phyloP scores from a whole-genome alignment of 2,113 vertebrate species.

The Sinosuthora webbiana region DNA sequence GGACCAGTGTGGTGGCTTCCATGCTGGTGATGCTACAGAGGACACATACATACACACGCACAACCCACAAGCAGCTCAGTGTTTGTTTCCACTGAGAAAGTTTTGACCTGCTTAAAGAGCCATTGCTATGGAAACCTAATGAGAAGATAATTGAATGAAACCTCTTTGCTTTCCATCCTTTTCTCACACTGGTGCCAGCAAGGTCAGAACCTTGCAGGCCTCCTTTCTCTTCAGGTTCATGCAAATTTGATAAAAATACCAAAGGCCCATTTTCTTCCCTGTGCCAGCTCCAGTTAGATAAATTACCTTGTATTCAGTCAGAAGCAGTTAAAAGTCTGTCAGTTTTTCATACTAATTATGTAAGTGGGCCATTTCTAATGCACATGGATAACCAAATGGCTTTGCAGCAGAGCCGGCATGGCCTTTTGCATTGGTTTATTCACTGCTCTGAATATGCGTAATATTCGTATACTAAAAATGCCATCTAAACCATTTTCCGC shows the following conservation, averaged over 20 bases:
- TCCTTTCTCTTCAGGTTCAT: conserved; percentile 55
- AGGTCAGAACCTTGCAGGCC: conserved; percentile 52
- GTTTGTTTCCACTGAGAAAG: conserved; percentile 79
- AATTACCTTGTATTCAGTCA: conserved; percentile 30
- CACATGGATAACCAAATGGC: neutral
- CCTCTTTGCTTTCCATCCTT: conserved; percentile 67
- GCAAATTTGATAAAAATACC: conserved; percentile 64
- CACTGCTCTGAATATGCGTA: neutral
- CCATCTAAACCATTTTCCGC: neutral
- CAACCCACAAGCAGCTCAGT: neutral
- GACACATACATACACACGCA: accelerated
- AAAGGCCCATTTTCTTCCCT: conserved; percentile 24
- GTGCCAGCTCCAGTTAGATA: conserved; percentile 36
- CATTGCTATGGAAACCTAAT: conserved; percentile 85
- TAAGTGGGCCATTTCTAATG: neutral
- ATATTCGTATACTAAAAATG: neutral
- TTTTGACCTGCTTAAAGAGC: conserved; percentile 78
- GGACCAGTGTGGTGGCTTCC: neutral
- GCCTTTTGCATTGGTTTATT: neutral
- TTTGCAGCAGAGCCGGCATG: neutral
- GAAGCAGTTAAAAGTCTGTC: conserved; percentile 34
- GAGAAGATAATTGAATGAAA: conserved; percentile 87
- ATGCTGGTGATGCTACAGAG: neutral
- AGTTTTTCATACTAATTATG: conserved; percentile 36
- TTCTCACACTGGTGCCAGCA: conserved; percentile 66